Evolutionary conservation across 2,888 invertebrate species (phyloP), one percentile per base, ranked within the genome.

Genomic region (Bombylius major): DNA sequence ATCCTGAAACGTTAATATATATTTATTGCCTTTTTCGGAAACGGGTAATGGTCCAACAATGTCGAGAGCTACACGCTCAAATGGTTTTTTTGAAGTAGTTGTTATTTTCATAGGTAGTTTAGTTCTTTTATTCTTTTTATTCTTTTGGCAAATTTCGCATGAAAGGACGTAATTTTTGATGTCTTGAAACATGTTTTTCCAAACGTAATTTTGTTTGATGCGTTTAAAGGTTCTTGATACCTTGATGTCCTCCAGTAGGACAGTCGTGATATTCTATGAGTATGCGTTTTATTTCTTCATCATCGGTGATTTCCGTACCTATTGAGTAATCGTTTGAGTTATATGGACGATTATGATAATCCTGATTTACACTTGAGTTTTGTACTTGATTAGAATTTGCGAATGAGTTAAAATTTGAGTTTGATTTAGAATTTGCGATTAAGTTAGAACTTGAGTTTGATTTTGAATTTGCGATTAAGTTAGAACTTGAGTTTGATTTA

Each of bases 131-230:
- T 36, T 33, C n/a, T 42, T 48, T 47, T 56, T 55, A 44, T 56
- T 54, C 23, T 42, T 50, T 13, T 56, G 56, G 31, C 54, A 59
- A 6, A 23, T 7, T 1, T 39, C 49, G 34, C 55, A 56, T 11
- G 13, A 14, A 11, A 32, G 34, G 12, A 56, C 54, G 47, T 51
- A 51, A n/a, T 14, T 51, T 14, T 56, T 56, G 5, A 52, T 48
- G 39, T 62, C 61, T 4, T 32, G 46, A 50, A 49, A 42, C 46
- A 58, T 56, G 34, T 48, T 54, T 49, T 51, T 56, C 46, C 52
- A 54, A 12, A 52, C 45, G 12, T 44, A 44, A 32, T 42, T 23
- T 14, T 31, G 4, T 12, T 13, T 23, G 6, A 51, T 51, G 1
- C 44, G 23, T 11, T 44, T 52, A 14, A 12, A 23, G 1, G 46